Evolutionary conservation across 2,113 vertebrate species (phyloP).

Genomic region (Ammodytes dubius): DNA sequence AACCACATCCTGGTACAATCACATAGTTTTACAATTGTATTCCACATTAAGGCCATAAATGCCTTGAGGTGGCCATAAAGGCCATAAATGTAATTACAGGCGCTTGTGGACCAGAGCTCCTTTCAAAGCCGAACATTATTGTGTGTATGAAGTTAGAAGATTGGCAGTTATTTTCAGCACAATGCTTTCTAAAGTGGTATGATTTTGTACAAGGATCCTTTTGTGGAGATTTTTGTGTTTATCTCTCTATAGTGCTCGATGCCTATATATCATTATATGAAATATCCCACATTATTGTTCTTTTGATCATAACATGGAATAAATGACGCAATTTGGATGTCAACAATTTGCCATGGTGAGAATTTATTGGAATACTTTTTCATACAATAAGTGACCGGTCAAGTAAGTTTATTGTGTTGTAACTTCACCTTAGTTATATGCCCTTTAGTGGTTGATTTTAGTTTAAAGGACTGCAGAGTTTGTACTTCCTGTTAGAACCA

Average conservation of each 20-base stretch:
- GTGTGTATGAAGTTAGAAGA: no score
- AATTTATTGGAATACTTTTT: background rate
- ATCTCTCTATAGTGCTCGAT: background rate
- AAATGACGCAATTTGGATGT: background rate
- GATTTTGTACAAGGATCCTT: background rate
- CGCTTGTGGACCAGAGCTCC: no score
- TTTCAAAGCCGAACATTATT: no score
- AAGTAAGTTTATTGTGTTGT: background rate
- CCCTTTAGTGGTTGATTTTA: no score
- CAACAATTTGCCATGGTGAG: background rate
- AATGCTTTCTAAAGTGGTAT: no score
- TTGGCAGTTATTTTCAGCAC: no score
- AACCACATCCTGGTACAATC: background rate
- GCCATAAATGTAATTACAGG: no score
- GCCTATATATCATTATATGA: background rate
- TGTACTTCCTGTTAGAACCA: no score
- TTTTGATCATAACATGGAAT: background rate
- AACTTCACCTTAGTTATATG: background rate
- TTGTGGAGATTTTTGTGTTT: background rate
- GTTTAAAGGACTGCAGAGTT: no score
- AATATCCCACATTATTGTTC: background rate
- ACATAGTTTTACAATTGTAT: background rate
- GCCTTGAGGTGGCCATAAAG: no score
- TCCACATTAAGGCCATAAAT: background rate
- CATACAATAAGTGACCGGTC: background rate